These are phyloP conservation scores for Otus sunia DNA, from an alignment of 2,113 vertebrate species.

Conservation along the genomic window DNA sequence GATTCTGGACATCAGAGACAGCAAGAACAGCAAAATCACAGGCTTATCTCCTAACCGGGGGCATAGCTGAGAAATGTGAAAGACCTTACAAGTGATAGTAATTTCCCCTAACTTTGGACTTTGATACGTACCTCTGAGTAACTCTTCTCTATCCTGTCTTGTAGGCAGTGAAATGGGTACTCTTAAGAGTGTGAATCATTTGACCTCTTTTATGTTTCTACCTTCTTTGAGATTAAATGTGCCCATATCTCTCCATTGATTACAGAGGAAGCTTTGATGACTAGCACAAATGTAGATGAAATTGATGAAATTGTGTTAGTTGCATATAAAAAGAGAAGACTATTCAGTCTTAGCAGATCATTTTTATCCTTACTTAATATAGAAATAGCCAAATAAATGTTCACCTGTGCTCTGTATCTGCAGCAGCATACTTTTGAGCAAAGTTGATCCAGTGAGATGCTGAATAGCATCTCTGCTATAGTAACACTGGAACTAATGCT, in stretches of 20 bases:
- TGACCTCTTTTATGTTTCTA: not conserved
- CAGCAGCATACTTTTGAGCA: not conserved
- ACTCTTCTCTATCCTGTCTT: not conserved
- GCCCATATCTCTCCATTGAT: accelerated
- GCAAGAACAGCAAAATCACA: not conserved
- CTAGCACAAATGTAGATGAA: not conserved
- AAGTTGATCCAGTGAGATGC: not conserved
- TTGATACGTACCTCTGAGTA: not conserved
- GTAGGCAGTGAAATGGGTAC: not conserved
- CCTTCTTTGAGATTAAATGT: not conserved
- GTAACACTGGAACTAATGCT: not conserved
- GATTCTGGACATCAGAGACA: not conserved
- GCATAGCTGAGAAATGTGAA: not conserved
- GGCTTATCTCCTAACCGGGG: not conserved
- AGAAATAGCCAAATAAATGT: not conserved
- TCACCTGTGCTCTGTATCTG: not conserved
- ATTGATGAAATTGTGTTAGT: not conserved
- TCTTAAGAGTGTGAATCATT: not conserved
- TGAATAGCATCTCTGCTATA: not conserved
- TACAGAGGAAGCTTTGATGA: not conserved
- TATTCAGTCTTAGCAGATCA: not conserved
- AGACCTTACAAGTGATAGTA: not conserved
- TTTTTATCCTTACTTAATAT: not conserved
- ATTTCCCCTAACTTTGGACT: not conserved
- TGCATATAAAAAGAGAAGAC: not conserved